Evolutionary conservation across 35 echinoderm and acorn worm species (phyloP), one percentile per base, ranked within the genome.

Genomic region (Acanthaster planci): DNA sequence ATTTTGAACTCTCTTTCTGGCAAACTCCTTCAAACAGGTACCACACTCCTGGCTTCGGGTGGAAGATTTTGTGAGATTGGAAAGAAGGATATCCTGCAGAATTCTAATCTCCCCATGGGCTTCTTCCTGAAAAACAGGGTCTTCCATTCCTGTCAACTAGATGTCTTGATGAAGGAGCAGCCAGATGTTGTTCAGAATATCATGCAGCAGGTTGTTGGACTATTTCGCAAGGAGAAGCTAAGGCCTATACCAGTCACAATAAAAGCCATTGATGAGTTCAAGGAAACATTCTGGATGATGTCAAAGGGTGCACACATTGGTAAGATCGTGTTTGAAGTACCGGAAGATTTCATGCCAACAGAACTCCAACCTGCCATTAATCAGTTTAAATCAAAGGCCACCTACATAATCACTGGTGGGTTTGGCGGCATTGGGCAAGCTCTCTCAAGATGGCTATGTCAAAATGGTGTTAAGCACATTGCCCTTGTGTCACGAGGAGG

Each of bases 401-500:
- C 91, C 7, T 97, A 97, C 77, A 75, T 97, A 22, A 42, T 97
- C 31, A 97, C 84, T 36, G 91, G 84, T 55, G 84, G 78, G 16
- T 39, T 80, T 50, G 55, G 67, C 18, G 87, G 91, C 3, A 26
- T 97, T 42, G 92, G 84, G 8, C 91, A 88, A 55, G 55, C 79
- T 29, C 34, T 97, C 34, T 80, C 88, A 4, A 53, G 95, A 21
- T 97, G 95, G 95, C 47, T 97, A 8, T 87, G 64, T 32, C 79
- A 79, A 31, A 93, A 90, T 81, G 95, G 95, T 32, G 95, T 91
- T 0, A 84, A 79, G 22, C 87, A 93, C 59, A 90, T 97, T 39
- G 87, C 83, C 40, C 38, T 97, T 51, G 36, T 84, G 29, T 89
- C 83, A 38, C 52, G 85, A 19, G 38, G 40, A 50, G 76, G 77